Percentiles rank a stretch among this genome's conserved stretches.
Conservation (phyloP, 2,113 vertebrate genomes). For the Aspiorhynchus laticeps region DNA sequence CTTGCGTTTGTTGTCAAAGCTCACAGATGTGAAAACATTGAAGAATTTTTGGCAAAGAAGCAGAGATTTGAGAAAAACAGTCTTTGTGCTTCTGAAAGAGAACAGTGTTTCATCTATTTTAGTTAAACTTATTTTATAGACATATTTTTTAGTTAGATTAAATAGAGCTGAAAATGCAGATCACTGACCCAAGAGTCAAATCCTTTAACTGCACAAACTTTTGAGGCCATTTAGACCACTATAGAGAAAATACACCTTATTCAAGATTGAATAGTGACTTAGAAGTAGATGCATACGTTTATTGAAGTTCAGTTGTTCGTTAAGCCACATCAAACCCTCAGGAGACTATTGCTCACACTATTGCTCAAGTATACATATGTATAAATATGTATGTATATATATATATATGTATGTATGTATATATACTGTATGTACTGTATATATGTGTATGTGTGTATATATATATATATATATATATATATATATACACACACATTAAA, state of each 20-base stretch:
- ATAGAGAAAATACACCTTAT: not conserved
- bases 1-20: constrained; percentile 67
- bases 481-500: too few relatives aligned
- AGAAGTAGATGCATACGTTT: not conserved
- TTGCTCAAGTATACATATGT: not conserved
- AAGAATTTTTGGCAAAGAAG: constrained; percentile 43
- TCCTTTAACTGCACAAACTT: not conserved
- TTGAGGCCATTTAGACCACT: not conserved
- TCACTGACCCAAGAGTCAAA: constrained; percentile 47
- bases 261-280: not conserved
- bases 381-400: too few relatives aligned
- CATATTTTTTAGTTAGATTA: too few relatives aligned
- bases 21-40: constrained; percentile 71
- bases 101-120: constrained; percentile 67
- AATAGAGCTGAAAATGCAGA: constrained; percentile 62
- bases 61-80: constrained; percentile 60
- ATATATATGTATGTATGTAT: too few relatives aligned
- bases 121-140: too few relatives aligned
- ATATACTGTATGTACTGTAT: too few relatives aligned
- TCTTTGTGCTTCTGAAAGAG: constrained; percentile 65
- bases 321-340: not conserved
- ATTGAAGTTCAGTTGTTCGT: not conserved
- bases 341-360: not conserved
- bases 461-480: too few relatives aligned
- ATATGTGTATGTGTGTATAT: too few relatives aligned